Evolutionary conservation across 2,113 vertebrate species (phyloP).

Genomic region (Vicugna pacos): DNA sequence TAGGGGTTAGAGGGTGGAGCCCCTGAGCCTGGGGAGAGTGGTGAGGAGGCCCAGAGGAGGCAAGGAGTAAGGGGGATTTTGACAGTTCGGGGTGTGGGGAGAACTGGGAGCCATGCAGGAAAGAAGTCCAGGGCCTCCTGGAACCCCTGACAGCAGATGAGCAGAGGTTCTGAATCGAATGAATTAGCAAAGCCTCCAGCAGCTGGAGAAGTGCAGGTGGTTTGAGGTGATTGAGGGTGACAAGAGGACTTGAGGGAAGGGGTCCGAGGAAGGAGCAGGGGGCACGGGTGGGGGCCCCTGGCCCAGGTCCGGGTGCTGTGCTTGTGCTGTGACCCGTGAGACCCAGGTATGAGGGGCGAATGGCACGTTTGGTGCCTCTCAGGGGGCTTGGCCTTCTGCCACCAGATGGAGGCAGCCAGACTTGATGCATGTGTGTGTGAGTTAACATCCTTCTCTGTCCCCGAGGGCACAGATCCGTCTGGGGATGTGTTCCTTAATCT

Average conservation of each 20-base stretch:
- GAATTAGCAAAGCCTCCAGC: not conserved
- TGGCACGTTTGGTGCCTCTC: not conserved
- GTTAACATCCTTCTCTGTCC: not conserved
- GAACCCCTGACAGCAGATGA: not conserved
- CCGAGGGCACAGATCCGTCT: not conserved
- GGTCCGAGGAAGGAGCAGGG: not conserved
- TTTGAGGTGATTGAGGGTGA: not conserved
- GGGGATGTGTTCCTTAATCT: not conserved
- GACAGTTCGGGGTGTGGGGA: accelerated
- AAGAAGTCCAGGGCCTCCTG: not conserved
- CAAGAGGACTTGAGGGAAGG: not conserved
- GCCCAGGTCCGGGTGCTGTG: not conserved
- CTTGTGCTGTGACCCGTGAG: not conserved
- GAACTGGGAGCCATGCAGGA: too few relatives aligned
- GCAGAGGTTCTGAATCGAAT: not conserved
- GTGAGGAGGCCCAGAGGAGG: not conserved
- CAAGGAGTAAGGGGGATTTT: not conserved
- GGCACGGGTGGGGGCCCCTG: too few relatives aligned
- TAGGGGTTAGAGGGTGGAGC: not conserved
- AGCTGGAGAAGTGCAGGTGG: not conserved
- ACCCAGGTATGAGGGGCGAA: accelerated
- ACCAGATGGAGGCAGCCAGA: not conserved
- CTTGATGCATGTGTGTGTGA: not conserved
- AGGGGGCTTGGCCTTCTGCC: not conserved
- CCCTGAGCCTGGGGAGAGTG: not conserved